These are phyloP conservation scores for Pipistrellus pygmaeus DNA, from an alignment of 2,797 vertebrate species.

Conservation along the genomic window DNA sequence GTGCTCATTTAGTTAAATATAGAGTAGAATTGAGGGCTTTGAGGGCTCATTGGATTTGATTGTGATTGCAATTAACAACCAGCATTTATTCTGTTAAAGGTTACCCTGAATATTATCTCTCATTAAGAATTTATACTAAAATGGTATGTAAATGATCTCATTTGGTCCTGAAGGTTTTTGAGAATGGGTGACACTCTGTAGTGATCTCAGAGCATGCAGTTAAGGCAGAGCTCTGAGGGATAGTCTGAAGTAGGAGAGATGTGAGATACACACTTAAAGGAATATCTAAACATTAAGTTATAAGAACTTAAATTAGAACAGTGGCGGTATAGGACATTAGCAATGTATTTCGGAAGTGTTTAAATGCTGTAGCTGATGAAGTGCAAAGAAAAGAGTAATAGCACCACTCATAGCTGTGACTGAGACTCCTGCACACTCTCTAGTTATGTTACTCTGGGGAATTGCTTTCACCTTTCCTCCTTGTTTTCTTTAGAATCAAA, in stretches of 20 bases:
- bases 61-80: neutral
- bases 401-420: neutral
- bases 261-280: neutral
- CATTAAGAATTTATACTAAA: neutral
- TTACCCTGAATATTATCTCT: neutral
- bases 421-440: neutral
- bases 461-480: neutral
- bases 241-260: neutral
- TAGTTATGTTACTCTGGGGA: neutral
- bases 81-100: neutral
- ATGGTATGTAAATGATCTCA: neutral
- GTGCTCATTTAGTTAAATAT: neutral
- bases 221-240: neutral
- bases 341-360: neutral
- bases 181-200: neutral
- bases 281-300: neutral
- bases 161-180: neutral
- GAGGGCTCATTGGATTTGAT: neutral
- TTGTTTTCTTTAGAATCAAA: conserved; percentile 20
- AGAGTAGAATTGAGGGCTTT: neutral
- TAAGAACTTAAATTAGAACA: neutral
- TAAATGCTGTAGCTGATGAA: neutral
- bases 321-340: accelerated
- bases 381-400: neutral
- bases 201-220: neutral